Base-by-base conservation (phyloP, 2,888 invertebrate genomes). In the Ypsolopha sequella region DNA sequence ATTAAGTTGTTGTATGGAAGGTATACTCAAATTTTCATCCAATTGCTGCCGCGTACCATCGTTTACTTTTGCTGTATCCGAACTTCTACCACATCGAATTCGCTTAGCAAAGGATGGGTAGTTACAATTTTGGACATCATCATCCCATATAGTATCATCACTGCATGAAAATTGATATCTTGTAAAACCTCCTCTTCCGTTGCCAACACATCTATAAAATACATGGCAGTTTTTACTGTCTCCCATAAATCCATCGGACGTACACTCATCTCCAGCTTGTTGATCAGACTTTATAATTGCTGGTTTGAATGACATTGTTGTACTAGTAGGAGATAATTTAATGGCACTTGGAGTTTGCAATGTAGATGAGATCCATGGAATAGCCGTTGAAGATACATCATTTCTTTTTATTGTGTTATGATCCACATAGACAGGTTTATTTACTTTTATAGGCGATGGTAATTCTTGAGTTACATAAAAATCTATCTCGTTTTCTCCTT, bases 121-220 rank as follows among this genome's bases (percentile, higher is more conserved):
- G 71, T 95, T 94, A 70, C 95, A 95, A 33, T 91, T 89, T 68
- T 91, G 88, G 54, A 89, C 71, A 34, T 87, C 82, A 53, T 91
- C 89, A 75, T 95, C 94, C 94, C 94, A 95, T 48, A 93, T 90
- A 4, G 95, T 95, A 48, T 91, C 91, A 49, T 91, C 89, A 33
- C 90, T 91, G 65, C 95, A 95, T 11, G 87, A 81, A 72, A 94
- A 95, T 57, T 93, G 91, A 63, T 92, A 92, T 73, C 88, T 91
- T 49, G 85, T 89, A 63, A 87, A 93, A 7, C 89, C 88, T 54
- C 89, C 90, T 46, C 87, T 76, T 34, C 89, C 90, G 64, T 89
- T 89, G 46, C 82, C 81, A 9, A 94, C 93, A 72, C 95, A 95
- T 62, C 94, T 88, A 68, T 93, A 93, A 80, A 95, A 95, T 68